phyloP scores from a whole-genome alignment of 2,888 invertebrate genomes.

The Rotaria socialis region DNA sequence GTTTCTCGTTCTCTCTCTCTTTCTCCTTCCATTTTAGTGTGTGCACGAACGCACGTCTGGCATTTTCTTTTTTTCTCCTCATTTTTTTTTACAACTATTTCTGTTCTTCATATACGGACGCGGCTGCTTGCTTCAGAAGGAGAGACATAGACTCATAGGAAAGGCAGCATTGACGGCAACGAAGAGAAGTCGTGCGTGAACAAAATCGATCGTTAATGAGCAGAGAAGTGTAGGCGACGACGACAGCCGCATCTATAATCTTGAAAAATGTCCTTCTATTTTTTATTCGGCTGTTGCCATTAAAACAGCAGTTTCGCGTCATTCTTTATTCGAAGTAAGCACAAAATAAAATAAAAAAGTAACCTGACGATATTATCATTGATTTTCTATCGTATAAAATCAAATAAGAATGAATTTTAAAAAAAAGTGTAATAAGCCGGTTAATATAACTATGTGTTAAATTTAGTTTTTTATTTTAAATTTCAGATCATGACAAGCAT shows the following conservation, averaged over 20 bases:
- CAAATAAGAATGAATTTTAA: neutral
- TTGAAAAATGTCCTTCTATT: constrained; percentile 32
- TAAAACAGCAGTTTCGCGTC: neutral
- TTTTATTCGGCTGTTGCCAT: constrained; percentile 17
- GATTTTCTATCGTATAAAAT: neutral
- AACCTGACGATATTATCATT: neutral
- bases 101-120: constrained; percentile 14
- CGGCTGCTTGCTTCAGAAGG: neutral
- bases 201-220: constrained; percentile 38
- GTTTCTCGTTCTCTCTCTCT: neutral
- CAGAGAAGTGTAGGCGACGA: constrained; percentile 15
- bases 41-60: constrained; percentile 5
- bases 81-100: neutral
- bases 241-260: constrained; percentile 32
- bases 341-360: neutral
- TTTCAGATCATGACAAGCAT: constrained; percentile 25
- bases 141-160: neutral
- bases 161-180: constrained; percentile 15
- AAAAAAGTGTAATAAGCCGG: neutral
- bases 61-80: neutral
- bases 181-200: constrained; percentile 38
- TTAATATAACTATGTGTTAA: too few species aligned
- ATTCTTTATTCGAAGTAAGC: neutral
- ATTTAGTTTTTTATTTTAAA: neutral
- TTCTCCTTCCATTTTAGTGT: neutral